phyloP scores from a whole-genome alignment of 1,140 invertebrate species.

The Ectropis grisescens region DNA sequence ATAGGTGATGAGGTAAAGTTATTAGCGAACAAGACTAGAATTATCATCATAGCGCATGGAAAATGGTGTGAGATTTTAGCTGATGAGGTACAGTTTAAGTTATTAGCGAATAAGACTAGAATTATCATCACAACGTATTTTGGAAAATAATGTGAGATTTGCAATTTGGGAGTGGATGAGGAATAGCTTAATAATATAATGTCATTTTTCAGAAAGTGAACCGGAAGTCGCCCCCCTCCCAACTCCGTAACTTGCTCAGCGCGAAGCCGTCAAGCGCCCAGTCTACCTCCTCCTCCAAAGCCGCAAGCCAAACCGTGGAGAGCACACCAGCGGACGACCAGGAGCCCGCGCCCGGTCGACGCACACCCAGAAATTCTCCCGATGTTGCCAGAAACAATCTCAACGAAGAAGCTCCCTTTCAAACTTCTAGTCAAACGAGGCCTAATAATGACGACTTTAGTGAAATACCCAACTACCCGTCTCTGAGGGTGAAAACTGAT shows the following conservation, averaged over 20 bases:
- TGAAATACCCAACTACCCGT: slow-evolving; percentile 57
- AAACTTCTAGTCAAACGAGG: slow-evolving; percentile 69
- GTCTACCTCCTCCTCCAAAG: slow-evolving; percentile 70
- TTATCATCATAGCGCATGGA: too few species aligned
- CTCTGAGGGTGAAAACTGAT: slow-evolving; percentile 66
- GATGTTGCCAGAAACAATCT: slow-evolving; percentile 68
- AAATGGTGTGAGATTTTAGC: too few species aligned
- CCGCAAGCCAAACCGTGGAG: slow-evolving; percentile 68
- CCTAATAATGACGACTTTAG: slow-evolving; percentile 68
- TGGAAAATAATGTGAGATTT: too few species aligned
- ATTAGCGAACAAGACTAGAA: too few species aligned
- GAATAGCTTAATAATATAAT: too few species aligned
- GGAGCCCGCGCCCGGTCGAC: slow-evolving; percentile 54
- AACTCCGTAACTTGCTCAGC: slow-evolving; percentile 70
- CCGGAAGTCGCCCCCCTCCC: slow-evolving; percentile 66
- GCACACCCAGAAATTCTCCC: slow-evolving; percentile 61
- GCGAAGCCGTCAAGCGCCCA: slow-evolving; percentile 57
- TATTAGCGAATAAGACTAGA: too few species aligned
- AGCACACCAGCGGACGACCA: slow-evolving; percentile 56
- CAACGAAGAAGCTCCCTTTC: slow-evolving; percentile 64
- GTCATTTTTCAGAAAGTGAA: slow-evolving; percentile 60
- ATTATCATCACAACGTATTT: too few species aligned
- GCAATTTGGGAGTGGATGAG: too few species aligned
- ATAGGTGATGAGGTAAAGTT: too few species aligned
- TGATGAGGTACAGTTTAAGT: too few species aligned